phyloP scores from a whole-genome alignment of 2,113 vertebrate species.

The Tricholaema leucomelas region DNA sequence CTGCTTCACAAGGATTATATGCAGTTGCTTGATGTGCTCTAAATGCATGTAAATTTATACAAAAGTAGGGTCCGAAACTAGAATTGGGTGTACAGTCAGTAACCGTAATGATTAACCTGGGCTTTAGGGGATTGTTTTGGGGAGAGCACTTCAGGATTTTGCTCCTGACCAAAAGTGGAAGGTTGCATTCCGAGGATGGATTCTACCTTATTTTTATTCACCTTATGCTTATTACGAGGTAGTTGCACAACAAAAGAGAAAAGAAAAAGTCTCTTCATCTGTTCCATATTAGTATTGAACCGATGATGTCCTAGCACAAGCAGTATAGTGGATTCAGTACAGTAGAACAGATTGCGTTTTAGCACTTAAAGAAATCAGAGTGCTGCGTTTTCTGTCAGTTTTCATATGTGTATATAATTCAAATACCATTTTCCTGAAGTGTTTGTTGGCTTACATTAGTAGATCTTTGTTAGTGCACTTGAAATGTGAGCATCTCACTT shows the following conservation, averaged over 20 bases:
- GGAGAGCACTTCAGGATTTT: neutral
- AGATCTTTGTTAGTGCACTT: slow-evolving; percentile 12
- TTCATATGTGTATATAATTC: neutral
- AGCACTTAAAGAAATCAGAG: neutral
- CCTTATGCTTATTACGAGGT: neutral
- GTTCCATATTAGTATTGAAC: neutral
- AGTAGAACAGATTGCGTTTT: neutral
- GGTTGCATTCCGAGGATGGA: neutral
- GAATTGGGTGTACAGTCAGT: neutral
- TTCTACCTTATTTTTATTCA: neutral
- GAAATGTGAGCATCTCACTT: slow-evolving; percentile 22
- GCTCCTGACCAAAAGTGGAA: neutral
- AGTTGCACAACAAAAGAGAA: neutral
- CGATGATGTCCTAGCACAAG: neutral
- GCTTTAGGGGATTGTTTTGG: neutral
- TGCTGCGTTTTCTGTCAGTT: neutral
- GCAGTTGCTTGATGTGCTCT: neutral
- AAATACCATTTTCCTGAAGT: slow-evolving; percentile 27
- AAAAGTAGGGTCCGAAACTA: neutral
- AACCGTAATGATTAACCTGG: accelerated
- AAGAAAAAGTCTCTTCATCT: neutral
- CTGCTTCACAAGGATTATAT: neutral
- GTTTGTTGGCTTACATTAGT: neutral
- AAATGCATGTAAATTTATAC: neutral
- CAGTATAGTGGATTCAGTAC: neutral